Base-by-base conservation (phyloP, 92 coral and sea anemone species). In the Micromussa lordhowensis region DNA sequence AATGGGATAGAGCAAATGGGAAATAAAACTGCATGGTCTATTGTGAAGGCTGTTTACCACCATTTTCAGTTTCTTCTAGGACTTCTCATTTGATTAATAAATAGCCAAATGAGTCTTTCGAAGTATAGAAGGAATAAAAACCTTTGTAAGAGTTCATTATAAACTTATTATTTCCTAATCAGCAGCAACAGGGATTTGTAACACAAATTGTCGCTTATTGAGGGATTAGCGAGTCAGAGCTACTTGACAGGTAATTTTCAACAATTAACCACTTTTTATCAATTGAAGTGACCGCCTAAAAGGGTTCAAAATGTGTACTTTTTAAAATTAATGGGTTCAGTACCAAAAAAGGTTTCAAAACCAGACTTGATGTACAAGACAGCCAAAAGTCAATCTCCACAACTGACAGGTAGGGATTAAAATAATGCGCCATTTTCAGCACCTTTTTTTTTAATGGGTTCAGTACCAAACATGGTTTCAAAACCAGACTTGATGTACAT, bases 241-340 rank as follows among this genome's bases (percentile, higher is more conserved):
- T 14, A 84, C 81, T 84, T 74, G 88, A 84, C 81, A 83, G 73
- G 40, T 79, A 84, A 57, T 53, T 74, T 29, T 34, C 28, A 35
- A 84, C 87, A 73, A 55, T 55, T 44, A 74, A 74, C 13, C 57
- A 55, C 79, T 22, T 55, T n/a, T 28, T 36, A 48, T 58, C 80
- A 71, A 54, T 74, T 84, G 80, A 84, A 32, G 78, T 53, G 72
- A 54, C 79, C 87, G 63, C 79, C 51, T 55, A 32, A 31, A 71
- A 70, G 53, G 59, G 35, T 24, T 31, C 30, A 22, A 72, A 83
- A 36, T 83, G 71, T 73, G 81, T 73, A 32, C 81, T 57, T 73
- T 13, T 73, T 22, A 8, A 24, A 73, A 35, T 13, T 73, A 71
- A 71, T 31, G 6, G 40, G 76, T 71, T 22, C 34, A 55, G 57